phyloP scores from a whole-genome alignment of 2,113 vertebrate genomes.

The Charina bottae region DNA sequence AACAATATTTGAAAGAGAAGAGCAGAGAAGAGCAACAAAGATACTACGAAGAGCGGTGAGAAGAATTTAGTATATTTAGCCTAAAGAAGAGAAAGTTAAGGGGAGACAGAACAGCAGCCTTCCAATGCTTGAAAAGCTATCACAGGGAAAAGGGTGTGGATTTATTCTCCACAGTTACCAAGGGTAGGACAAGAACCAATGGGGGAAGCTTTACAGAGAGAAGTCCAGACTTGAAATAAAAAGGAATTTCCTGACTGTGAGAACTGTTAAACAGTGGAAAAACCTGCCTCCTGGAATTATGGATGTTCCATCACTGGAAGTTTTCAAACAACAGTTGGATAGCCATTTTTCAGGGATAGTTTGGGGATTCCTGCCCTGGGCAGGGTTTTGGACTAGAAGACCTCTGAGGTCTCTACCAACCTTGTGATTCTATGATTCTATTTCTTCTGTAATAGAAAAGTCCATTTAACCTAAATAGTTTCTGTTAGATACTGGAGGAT shows the following conservation, averaged over 20 bases:
- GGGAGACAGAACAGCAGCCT: not conserved
- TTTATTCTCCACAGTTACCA: not conserved
- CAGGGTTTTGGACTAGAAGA: not conserved
- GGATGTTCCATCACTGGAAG: not conserved
- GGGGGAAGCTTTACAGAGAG: not conserved
- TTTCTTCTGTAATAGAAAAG: not conserved
- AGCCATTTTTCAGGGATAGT: not conserved
- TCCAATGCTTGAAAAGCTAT: not conserved
- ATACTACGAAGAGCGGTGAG: not conserved
- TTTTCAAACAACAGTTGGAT: not conserved
- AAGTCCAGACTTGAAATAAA: not conserved
- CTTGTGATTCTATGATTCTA: not conserved
- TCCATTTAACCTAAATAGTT: not conserved
- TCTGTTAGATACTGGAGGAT: not conserved
- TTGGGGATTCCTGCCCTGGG: not conserved
- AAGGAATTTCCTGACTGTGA: not conserved
- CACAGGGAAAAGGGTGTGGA: not conserved
- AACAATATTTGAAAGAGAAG: too few relatives aligned
- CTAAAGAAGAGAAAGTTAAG: not conserved
- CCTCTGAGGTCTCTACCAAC: not conserved
- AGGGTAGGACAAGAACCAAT: not conserved
- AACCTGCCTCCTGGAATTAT: not conserved
- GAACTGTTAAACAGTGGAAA: not conserved
- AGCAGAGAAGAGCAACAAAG: not conserved
- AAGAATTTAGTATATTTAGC: not conserved